phyloP scores from a whole-genome alignment of 1,140 invertebrate genomes.

The Mactra quadrangularis region DNA sequence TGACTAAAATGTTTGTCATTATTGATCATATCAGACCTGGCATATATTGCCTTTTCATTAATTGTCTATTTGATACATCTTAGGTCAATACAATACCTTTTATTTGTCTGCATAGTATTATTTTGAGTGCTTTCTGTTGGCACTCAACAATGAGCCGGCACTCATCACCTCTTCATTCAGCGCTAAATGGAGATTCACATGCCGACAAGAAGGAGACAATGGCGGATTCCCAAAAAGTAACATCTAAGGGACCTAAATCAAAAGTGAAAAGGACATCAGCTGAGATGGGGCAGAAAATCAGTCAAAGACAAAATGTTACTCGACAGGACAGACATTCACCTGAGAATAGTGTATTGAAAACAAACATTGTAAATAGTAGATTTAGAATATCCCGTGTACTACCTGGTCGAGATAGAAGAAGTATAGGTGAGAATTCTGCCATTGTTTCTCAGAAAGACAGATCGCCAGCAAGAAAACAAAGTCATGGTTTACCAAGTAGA shows the following conservation, averaged over 20 bases:
- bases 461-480: constrained; percentile 38
- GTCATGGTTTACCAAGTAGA: constrained; percentile 43
- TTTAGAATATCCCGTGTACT: constrained; percentile 28
- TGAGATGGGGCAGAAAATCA: constrained; percentile 65
- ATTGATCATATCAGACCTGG: too few relatives aligned
- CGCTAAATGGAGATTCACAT: constrained; percentile 62
- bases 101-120: too few relatives aligned
- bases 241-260: constrained; percentile 33
- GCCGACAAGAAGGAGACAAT: constrained; percentile 57
- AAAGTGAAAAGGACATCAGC: constrained; percentile 53
- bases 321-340: constrained; percentile 61
- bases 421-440: constrained; percentile 62
- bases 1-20: too few relatives aligned
- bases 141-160: constrained; percentile 52
- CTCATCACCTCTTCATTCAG: constrained; percentile 21
- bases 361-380: constrained; percentile 50
- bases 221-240: constrained; percentile 53
- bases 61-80: too few relatives aligned
- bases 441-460: constrained; percentile 48
- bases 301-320: constrained; percentile 42
- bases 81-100: too few relatives aligned
- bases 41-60: too few relatives aligned
- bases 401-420: constrained; percentile 46
- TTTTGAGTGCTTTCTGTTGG: not conserved
- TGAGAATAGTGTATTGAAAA: constrained; percentile 56